These are phyloP conservation scores for Planiliza haematocheilus DNA, from an alignment of 2,113 vertebrate genomes.

Conservation along the genomic window DNA sequence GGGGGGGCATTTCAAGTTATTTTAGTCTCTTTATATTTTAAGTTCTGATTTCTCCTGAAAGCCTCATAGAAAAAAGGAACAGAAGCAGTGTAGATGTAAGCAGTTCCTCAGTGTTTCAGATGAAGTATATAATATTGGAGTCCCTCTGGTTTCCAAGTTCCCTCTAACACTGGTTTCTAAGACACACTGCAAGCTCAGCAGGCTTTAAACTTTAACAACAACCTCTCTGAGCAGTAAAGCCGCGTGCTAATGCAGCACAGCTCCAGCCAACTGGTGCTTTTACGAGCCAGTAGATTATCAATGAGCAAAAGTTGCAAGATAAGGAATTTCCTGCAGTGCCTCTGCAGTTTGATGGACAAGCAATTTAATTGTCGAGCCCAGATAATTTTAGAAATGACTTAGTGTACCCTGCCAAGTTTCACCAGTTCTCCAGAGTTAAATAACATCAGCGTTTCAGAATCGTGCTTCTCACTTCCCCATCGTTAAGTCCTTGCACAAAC, in stretches of 20 bases:
- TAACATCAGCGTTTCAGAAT: constrained; percentile 64
- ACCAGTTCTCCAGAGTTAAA: constrained; percentile 75
- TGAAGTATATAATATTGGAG: constrained; percentile 43
- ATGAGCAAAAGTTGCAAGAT: constrained; percentile 39
- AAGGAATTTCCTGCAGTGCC: constrained; percentile 4
- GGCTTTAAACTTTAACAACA: constrained; percentile 67
- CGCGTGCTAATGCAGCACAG: constrained; percentile 44
- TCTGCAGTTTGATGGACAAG: constrained; percentile 41
- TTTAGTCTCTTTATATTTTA: constrained; percentile 21
- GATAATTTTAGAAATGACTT: constrained; percentile 81
- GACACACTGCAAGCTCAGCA: constrained; percentile 58
- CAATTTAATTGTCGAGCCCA: constrained; percentile 15
- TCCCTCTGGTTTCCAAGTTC: constrained; percentile 24
- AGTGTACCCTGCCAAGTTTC: constrained; percentile 42
- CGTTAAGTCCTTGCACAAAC: not conserved
- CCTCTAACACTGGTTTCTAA: constrained; percentile 35
- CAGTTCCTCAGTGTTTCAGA: constrained; percentile 21
- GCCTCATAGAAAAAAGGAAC: not conserved
- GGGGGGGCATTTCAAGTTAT: not conserved
- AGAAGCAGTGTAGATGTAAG: not conserved
- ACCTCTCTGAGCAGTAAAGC: constrained; percentile 38
- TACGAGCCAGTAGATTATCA: constrained; percentile 49
- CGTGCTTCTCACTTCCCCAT: constrained; percentile 34
- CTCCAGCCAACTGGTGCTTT: constrained; percentile 45
- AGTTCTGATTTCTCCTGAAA: constrained; percentile 2